Base-by-base conservation (phyloP, 1,140 invertebrate species). In the Bradysia coprophila region DNA sequence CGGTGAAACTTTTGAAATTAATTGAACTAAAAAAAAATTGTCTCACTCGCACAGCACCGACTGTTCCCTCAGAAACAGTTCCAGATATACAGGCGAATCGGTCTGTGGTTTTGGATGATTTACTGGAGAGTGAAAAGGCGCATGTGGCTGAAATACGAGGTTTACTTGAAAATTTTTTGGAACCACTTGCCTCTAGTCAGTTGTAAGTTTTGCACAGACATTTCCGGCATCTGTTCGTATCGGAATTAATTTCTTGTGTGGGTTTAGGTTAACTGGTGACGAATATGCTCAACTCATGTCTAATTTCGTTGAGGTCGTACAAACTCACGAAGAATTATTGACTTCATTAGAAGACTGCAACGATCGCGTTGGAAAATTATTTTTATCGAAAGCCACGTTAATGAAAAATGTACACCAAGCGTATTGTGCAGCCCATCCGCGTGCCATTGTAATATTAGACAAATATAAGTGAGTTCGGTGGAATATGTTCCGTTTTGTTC, bases 341-440 rank as follows among this genome's bases (percentile, higher is more conserved):
- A 59, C 64, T 31, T 68, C 78, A 38, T 66, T 95, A 42, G 85
- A 92, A 66, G 75, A 78, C 54, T 77, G 79, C 59, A 83, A 90
- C 46, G 84, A 91, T 56, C 71, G 85, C 55, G 78, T 98, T 43
- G 94, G 94, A 5, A 89, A 85, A 53, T 64, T 93, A 2, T 96
- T 97, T 56, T 62, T 98, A 32, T 78, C 77, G 37, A 74, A 81
- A 59, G 93, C 93, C 8, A 76, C 85, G 15, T 73, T 75, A 54
- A 70, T 98, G 40, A 93, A 94, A 63, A 63, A 71, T 45, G 75
- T 92, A 19, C 89, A 96, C 63, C 74, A 79, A 48, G 66, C 66
- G 13, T 98, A 98, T 58, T 96, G 92, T 65, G 71, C 75, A 44
- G 78, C 84, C 50, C 93, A 98, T 73, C 93, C 93, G 1, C 76